Percentiles rank a stretch among this genome's conserved stretches.
These are phyloP conservation scores for Haplotaxodon microlepis DNA, from an alignment of 2,113 vertebrate genomes.

Conservation along the genomic window DNA sequence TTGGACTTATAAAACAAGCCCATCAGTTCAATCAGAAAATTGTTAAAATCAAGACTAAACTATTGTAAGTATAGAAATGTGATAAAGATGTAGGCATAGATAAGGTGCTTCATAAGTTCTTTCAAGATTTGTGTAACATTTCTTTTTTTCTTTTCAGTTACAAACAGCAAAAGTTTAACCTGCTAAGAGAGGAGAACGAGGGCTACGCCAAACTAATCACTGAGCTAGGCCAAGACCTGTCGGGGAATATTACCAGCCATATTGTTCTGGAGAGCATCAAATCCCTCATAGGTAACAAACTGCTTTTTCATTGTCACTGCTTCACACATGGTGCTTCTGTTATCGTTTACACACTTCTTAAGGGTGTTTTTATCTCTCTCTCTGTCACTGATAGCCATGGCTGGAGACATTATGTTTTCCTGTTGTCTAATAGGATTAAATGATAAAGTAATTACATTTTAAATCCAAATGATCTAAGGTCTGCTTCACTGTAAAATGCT, in stretches of 20 bases:
- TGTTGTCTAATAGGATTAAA: not conserved
- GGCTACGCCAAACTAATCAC: slow-evolving; percentile 97
- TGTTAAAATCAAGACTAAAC: slow-evolving; percentile 99
- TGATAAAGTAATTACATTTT: not conserved
- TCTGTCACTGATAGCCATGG: not conserved
- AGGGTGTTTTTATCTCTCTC: not conserved
- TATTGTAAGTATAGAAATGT: slow-evolving; percentile 83
- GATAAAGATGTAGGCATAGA: not conserved
- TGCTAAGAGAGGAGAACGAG: slow-evolving; percentile 97
- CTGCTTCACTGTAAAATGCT: not conserved
- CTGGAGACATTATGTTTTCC: not conserved
- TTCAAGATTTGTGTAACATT: not conserved
- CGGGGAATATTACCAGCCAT: slow-evolving; percentile 90
- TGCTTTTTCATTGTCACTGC: not conserved
- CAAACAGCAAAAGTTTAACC: slow-evolving; percentile 99
- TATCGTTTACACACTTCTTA: not conserved
- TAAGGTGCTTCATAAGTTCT: not conserved
- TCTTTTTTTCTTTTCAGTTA: slow-evolving; percentile 73
- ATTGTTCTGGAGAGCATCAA: slow-evolving; percentile 97
- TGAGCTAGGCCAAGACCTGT: slow-evolving; percentile 95
- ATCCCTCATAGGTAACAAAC: slow-evolving; percentile 92
- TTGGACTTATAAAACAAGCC: slow-evolving; percentile 97
- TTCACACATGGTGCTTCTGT: not conserved
- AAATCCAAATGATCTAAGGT: not conserved
- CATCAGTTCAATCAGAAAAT: slow-evolving; percentile 99